A percentile compares a stretch with the other conserved stretches of the same genome.
phyloP scores from a whole-genome alignment of 2,797 vertebrate species.

The Peromyscus eremicus region DNA sequence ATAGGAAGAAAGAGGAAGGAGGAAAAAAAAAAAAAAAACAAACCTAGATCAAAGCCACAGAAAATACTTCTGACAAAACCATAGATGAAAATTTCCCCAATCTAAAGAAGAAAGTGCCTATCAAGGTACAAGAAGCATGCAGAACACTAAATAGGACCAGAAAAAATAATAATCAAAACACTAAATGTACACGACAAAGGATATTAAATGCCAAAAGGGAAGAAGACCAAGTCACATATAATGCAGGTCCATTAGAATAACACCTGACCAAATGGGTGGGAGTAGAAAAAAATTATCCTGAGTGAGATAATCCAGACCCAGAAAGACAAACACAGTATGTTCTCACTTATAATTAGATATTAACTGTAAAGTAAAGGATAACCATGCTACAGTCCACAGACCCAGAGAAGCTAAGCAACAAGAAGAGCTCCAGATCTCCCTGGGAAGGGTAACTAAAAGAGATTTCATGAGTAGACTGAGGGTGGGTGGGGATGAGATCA shows the following conservation, averaged over 20 bases:
- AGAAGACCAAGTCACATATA: neutral
- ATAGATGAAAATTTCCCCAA: neutral
- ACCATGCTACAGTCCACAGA: too few relatives aligned
- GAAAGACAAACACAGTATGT: too few relatives aligned
- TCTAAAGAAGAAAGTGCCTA: neutral
- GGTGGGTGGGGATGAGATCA: too few relatives aligned
- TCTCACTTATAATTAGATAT: too few relatives aligned
- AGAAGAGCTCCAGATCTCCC: too few relatives aligned
- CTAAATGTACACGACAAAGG: neutral
- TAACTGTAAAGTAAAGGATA: too few relatives aligned
- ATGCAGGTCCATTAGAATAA: neutral
- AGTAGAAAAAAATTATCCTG: too few relatives aligned
- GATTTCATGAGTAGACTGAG: too few relatives aligned
- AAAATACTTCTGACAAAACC: neutral
- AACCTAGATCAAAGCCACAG: neutral
- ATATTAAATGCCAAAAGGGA: neutral
- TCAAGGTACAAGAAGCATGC: neutral
- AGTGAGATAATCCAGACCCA: too few relatives aligned
- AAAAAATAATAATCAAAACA: neutral
- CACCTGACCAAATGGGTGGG: neutral
- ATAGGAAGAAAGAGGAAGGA: neutral
- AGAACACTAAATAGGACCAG: neutral
- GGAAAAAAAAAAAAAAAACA: too few relatives aligned
- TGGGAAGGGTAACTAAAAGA: too few relatives aligned
- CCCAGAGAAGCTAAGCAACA: too few relatives aligned